Evolutionary conservation across 2,888 invertebrate species (phyloP).

Genomic region (Augochlorella aurata): DNA sequence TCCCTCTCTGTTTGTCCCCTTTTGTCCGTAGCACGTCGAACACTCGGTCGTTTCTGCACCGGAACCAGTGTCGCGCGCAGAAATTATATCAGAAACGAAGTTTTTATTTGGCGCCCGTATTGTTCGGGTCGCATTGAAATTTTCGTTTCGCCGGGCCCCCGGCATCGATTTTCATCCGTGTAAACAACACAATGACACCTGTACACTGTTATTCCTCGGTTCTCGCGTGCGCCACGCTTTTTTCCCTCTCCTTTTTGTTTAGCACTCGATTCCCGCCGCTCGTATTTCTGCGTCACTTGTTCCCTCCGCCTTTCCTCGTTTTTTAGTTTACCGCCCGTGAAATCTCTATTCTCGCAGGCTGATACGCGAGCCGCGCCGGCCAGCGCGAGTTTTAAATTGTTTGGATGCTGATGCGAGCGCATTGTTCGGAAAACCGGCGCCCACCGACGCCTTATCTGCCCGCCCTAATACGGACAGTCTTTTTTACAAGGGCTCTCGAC

Average conservation of each 20-base stretch:
- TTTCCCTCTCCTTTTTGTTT: not conserved
- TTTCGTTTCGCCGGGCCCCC: not conserved
- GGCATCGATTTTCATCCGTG: not conserved
- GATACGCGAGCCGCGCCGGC: not conserved
- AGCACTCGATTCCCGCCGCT: not conserved
- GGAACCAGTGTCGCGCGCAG: not conserved
- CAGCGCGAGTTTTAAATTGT: constrained; percentile 18
- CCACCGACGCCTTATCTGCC: not conserved
- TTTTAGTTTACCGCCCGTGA: constrained; percentile 4
- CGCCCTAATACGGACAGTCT: not conserved
- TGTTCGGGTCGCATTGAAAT: constrained; percentile 20
- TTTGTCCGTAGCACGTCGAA: constrained; percentile 25
- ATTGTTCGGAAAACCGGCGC: not conserved
- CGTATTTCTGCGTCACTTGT: constrained; percentile 1
- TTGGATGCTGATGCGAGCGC: not conserved
- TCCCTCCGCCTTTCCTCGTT: not conserved
- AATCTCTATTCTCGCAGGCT: constrained; percentile 8
- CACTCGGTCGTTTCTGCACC: constrained; percentile 1
- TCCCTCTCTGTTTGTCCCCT: not conserved
- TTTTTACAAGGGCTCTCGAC: not conserved
- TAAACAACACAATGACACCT: constrained; percentile 25
- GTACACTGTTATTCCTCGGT: constrained; percentile 5
- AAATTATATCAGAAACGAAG: constrained; percentile 20
- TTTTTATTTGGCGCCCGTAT: constrained; percentile 30
- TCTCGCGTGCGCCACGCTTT: not conserved